phyloP scores from a whole-genome alignment of 2,797 vertebrate genomes.

The Eospalax fontanierii region DNA sequence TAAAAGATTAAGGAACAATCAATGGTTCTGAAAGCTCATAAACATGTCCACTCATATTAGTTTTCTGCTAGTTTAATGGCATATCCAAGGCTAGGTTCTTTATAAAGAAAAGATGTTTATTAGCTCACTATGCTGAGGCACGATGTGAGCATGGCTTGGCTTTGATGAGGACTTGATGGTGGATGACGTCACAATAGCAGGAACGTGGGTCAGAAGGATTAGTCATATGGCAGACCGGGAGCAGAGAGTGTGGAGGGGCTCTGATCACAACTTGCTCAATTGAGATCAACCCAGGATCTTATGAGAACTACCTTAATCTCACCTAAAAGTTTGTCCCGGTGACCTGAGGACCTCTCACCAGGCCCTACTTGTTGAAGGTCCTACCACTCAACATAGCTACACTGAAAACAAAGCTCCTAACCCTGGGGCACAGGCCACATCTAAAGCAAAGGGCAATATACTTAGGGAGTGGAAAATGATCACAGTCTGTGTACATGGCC shows the following conservation, averaged over 20 bases:
- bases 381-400: neutral
- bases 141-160: neutral
- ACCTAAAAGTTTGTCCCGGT: neutral
- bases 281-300: neutral
- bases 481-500: neutral
- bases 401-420: neutral
- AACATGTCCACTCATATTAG: neutral
- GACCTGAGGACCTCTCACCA: neutral
- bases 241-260: neutral
- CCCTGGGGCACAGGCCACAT: neutral
- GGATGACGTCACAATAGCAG: neutral
- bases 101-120: neutral
- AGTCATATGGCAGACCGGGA: neutral
- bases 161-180: neutral
- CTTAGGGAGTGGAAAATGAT: neutral
- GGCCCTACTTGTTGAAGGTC: neutral
- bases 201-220: neutral
- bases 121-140: neutral
- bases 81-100: neutral
- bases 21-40: slow-evolving; percentile 2
- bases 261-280: neutral
- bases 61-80: neutral
- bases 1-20: neutral
- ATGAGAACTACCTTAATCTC: neutral
- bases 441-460: neutral